Evolutionary conservation across 1,140 invertebrate genomes (phyloP), one percentile per base, ranked within the genome.

Genomic region (Lamellibrachia luymesi): DNA sequence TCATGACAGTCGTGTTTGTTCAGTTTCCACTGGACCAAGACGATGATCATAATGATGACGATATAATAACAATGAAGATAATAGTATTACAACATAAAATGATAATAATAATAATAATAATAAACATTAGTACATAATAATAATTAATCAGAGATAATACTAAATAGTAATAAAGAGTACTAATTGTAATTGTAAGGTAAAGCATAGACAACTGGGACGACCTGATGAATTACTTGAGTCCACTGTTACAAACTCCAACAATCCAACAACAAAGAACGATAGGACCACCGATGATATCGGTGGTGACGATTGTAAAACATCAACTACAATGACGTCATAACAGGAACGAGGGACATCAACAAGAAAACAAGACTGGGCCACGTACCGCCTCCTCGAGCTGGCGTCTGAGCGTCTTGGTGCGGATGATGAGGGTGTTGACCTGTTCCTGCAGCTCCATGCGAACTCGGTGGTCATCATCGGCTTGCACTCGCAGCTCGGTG

Each of bases 361-460:
- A n/a, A 10, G 2, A 91, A 4, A 91, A 49, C 91, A 51, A 13
- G 90, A 91, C 7, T 22, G 22, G 27, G n/a, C n/a, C 91, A 96
- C 96, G 95, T 94, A 96, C 96, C 49, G 95, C 95, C 94, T 96
- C 96, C 56, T 96, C 96, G 92, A 96, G 94, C 94, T 96, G 96
- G 93, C 96, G 94, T 94, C 95, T 96, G 95, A 96, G 96, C 90
- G 95, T 95, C 93, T 96, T 96, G 94, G 96, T 94, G 93, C 95
- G 95, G 51, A 95, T 94, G 93, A 93, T 95, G 56, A 96, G 94
- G 91, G 95, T 95, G 92, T 96, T 96, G 93, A 96, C 95, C 64
- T 96, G 92, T 92, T 95, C 95, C 27, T 93, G 92, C 51, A 96
- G 94, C 93, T 96, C 96, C 90, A 94, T 94, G 92, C 95, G 93